Evolutionary conservation across 2,888 invertebrate genomes (phyloP), one percentile per base, ranked within the genome.

Genomic region (Campoletis raptor): DNA sequence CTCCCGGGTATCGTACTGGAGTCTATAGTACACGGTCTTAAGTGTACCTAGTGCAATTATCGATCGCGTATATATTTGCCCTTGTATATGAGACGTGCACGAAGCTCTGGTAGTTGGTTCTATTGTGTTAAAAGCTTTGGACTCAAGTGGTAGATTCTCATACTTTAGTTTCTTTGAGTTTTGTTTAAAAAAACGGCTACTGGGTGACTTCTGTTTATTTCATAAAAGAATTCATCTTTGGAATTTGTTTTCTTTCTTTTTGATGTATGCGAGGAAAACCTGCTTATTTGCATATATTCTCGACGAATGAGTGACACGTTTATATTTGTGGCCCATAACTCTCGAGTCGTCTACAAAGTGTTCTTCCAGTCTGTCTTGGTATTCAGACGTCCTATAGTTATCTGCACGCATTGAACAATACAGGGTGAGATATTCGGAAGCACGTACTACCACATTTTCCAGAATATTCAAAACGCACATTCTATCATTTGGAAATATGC

Each of bases 41-140:
- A 74, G 77, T 73, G 61, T 84, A 64, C 37, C 74, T 69, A 64
- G 70, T 64, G 61, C 69, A 80, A 80, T 74, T 80, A 84, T 84
- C 80, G 84, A 84, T 80, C 84, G 74, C 48, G 42, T 40, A 74
- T 69, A 40, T 61, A 30, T 80, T 80, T 57, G 30, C 74, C 69
- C 84, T 73, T 24, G 54, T 64, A n/a, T 30, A 15, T n/a, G n/a
- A n/a, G n/a, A n/a, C 36, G 54, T 54, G 30, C 21, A 42, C n/a
- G 52, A 52, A 74, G 61, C 69, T 66, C 45, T 67, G 52, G 57
- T 73, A 67, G 52, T n/a, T 37, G 10, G 66, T 4, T 18, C 66
- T 67, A 40, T 67, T 67, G 37, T 67, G 66, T n/a, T 21, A 3
- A 66, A n/a, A 66, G 37, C 18, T 67, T 67, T 76, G 24, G 54